Base-by-base conservation (phyloP, 2,888 invertebrate genomes). In the Clitarchus hookeri region DNA sequence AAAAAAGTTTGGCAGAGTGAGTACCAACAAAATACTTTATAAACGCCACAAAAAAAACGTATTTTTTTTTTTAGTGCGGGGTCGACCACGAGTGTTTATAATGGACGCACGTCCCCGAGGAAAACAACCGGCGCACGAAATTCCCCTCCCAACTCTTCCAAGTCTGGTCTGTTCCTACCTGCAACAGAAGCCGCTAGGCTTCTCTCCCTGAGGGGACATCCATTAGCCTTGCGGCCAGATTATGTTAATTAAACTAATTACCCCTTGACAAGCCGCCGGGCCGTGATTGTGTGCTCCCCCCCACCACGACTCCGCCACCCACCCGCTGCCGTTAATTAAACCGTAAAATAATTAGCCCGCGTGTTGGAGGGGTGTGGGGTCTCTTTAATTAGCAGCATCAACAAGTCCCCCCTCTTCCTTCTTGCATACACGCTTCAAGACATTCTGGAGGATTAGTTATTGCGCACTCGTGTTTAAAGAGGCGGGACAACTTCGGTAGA, bases 211-310 rank as follows among this genome's bases (percentile, higher is more conserved):
- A n/a, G 65, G 65, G n/a, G 23, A 65, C 65, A 65, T 65, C 65
- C 65, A 65, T 65, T 65, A 65, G 65, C 65, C n/a, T 19, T 23
- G n/a, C 65, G 65, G 65, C 65, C 65, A 65, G 65, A 65, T 65
- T 65, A 65, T 65, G 65, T 65, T 65, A 65, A 65, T 65, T 65
- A 65, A 65, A 65, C 65, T 65, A 65, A 65, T 65, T 65, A 65
- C 65, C 65, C 65, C 65, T 65, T 65, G 65, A 65, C 65, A 65
- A 65, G 65, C 65, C 65, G n/a, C n/a, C 65, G 65, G 65, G 65
- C 65, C 65, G 65, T 65, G 65, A 65, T 65, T 65, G 65, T 65
- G 65, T 65, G 65, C 65, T 65, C 65, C 65, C 65, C 65, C n/a
- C 53, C 53, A 1, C 53, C 53, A 12, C 53, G 2, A 12, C 53